Conservation (phyloP, 2,113 vertebrate genomes). For the Paedocypris sp. region DNA sequence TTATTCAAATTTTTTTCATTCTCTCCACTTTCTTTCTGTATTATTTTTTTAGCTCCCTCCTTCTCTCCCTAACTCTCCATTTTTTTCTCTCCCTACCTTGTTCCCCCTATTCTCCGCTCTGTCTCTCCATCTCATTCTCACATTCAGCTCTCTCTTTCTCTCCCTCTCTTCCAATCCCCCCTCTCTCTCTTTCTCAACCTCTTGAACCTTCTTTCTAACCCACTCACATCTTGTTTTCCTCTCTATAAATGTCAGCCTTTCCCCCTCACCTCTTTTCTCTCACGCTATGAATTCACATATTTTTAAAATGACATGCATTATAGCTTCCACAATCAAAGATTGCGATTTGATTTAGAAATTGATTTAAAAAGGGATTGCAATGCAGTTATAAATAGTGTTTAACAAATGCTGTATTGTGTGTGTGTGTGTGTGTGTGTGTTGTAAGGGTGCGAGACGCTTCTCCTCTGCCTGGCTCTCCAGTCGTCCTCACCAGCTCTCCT, state of each 20-base stretch:
- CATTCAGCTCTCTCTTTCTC: too few species aligned
- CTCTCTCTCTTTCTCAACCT: constrained; percentile 15
- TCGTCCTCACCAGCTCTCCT: constrained; percentile 2
- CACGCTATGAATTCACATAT: not conserved
- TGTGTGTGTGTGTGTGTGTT: too few species aligned
- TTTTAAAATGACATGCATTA: too few species aligned
- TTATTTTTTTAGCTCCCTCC: not conserved
- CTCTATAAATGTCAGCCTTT: not conserved
- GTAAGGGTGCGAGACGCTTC: constrained; percentile 18
- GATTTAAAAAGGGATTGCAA: not conserved
- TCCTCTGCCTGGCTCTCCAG: constrained; percentile 18
- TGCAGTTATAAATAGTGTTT: too few species aligned
- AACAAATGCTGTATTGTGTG: too few species aligned
- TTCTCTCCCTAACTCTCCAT: too few species aligned
- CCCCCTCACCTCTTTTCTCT: not conserved
- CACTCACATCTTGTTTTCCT: not conserved
- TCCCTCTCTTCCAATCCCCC: constrained; percentile 16
- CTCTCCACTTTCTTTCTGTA: not conserved
- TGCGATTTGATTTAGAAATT: not conserved
- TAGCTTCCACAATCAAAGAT: too few species aligned
- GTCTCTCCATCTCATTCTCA: constrained; percentile 33
- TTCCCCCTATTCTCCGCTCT: too few species aligned
- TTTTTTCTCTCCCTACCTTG: too few species aligned
- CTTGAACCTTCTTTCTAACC: not conserved
- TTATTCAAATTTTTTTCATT: too few species aligned